Evolutionary conservation across 1,140 invertebrate species (phyloP).

Genomic region (Himalopsyche phryganea): DNA sequence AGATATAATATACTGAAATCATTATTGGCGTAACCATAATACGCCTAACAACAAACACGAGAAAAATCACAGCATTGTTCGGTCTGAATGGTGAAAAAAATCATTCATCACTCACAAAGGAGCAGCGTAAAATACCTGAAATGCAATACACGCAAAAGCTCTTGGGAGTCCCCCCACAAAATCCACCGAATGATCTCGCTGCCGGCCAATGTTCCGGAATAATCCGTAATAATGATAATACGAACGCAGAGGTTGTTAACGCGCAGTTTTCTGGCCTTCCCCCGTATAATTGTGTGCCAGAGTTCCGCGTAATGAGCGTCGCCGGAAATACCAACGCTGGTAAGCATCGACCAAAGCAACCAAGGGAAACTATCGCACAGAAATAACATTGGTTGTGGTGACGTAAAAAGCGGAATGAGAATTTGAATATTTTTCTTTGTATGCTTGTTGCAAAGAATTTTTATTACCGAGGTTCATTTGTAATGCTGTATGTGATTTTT

Average conservation of each 20-base stretch:
- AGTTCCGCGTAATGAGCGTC: slow-evolving; percentile 7
- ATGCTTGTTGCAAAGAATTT: too few relatives aligned
- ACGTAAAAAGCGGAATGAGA: not conserved
- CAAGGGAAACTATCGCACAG: not conserved
- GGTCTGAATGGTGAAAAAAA: too few relatives aligned
- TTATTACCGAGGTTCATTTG: too few relatives aligned
- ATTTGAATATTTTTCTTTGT: not conserved
- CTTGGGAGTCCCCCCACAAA: too few relatives aligned
- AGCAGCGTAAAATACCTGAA: too few relatives aligned
- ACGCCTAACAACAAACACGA: too few relatives aligned
- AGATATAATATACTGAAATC: too few relatives aligned
- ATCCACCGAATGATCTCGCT: slow-evolving; percentile 3
- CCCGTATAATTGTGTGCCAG: slow-evolving; percentile 5
- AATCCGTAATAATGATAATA: slow-evolving; percentile 17
- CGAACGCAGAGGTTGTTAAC: not conserved
- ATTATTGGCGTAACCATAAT: too few relatives aligned
- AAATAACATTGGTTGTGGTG: not conserved
- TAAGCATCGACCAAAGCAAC: not conserved
- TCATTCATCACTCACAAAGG: too few relatives aligned
- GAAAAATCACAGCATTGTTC: too few relatives aligned
- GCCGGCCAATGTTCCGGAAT: slow-evolving; percentile 10
- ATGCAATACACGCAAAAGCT: too few relatives aligned
- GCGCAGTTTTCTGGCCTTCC: slow-evolving; percentile 9
- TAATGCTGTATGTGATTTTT: too few relatives aligned
- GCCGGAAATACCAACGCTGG: not conserved